Base-by-base conservation (phyloP, 92 coral and sea anemone species). In the Phymanthus crucifer region DNA sequence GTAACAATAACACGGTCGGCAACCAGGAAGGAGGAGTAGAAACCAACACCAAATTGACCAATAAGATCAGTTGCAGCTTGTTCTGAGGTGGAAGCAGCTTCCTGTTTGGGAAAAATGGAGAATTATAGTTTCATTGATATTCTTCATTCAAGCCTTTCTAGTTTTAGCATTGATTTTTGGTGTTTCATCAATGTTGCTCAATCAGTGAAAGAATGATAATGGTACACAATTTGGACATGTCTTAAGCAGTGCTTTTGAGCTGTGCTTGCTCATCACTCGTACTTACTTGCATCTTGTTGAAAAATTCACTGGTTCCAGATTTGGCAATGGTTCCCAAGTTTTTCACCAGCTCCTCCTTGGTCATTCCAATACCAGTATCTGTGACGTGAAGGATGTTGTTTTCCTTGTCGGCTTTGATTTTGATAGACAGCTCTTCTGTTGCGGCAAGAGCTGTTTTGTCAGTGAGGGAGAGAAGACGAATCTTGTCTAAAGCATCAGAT, bases 11-110 rank as follows among this genome's bases (percentile, higher is more conserved):
- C 99, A 47, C 99, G 86, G 88, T 95, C 99, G 19, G 98, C 93
- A 31, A 95, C 99, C 54, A 95, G 87, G 93, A 95, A 95, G 3
- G 99, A 87, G 1, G 99, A 95, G 91, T 95, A 95, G 86, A 95
- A 95, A 56, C 99, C 99, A 81, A 95, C 99, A 85, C 99, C 99
- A 93, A 95, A 95, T 87, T 95, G 99, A 48, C 99, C 99, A 89
- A 95, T 95, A 32, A 95, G 91, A 87, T 95, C 99, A 31, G 90
- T 84, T 65, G 94, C 90, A 61, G 68, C 31, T 77, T 83, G 87
- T 31, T 83, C 87, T 10, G 87, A 46, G 0, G 66, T 72, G 66
- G 90, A 77, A 21, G 82, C 48, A 33, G 81, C 88, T 74, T 87
- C 64, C 57, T 32, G 64, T 21, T 21, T 21, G 27, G 11, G 6